Conservation (phyloP, 2,888 invertebrate species). For the Phyllotreta striolata region DNA sequence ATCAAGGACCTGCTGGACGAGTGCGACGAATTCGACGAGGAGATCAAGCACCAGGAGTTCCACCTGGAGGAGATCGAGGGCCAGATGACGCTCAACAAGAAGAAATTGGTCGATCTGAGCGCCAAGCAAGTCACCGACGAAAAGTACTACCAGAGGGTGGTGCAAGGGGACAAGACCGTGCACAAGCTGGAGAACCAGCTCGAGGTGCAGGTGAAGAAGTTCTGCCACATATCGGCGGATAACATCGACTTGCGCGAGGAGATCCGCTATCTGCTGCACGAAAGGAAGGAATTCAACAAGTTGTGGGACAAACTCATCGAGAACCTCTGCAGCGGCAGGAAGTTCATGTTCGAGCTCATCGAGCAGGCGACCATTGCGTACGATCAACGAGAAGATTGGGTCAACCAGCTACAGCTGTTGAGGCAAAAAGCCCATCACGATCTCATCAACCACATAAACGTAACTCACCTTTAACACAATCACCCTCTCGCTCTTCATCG, state of each 20-base stretch:
- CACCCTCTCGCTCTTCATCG: too few species aligned
- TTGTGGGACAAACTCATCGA: conserved; percentile 81
- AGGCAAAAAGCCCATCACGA: conserved; percentile 81
- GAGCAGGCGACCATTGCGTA: conserved; percentile 91
- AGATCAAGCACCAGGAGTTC: conserved; percentile 57
- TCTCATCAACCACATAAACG: conserved; percentile 71
- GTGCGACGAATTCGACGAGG: conserved; percentile 62
- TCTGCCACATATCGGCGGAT: conserved; percentile 76
- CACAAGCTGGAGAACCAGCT: conserved; percentile 77
- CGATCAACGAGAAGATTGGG: conserved; percentile 85
- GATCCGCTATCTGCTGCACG: conserved; percentile 52
- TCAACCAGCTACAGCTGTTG: conserved; percentile 79
- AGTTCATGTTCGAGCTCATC: conserved; percentile 83
- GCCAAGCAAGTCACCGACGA: conserved; percentile 58
- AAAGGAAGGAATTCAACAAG: conserved; percentile 74
- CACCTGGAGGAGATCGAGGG: conserved; percentile 63
- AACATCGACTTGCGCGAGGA: conserved; percentile 76
- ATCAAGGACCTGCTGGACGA: conserved; percentile 66
- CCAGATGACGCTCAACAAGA: conserved; percentile 58
- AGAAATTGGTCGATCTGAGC: conserved; percentile 44
- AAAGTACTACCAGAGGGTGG: conserved; percentile 62
- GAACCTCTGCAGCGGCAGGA: conserved; percentile 80
- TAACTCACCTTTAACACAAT: conserved; percentile 42
- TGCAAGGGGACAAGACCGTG: conserved; percentile 65
- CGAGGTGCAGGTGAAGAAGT: conserved; percentile 76